These are phyloP conservation scores for Troglohyphantes excavatus DNA, from an alignment of 2,888 invertebrate genomes.

Conservation along the genomic window DNA sequence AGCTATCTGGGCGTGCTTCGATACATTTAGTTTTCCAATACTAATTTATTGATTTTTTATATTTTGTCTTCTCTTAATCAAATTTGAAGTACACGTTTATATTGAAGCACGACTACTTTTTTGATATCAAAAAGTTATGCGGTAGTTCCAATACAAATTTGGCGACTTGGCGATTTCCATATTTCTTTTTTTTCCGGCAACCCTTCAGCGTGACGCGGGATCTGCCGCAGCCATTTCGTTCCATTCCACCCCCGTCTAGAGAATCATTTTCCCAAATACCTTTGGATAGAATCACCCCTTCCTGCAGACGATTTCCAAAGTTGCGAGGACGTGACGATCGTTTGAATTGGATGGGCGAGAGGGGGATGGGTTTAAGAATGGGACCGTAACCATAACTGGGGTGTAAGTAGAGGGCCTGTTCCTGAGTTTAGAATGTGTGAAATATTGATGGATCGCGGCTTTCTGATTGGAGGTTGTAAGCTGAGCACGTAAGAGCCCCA, in stretches of 20 bases:
- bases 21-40: too few species aligned
- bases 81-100: too few species aligned
- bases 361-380: background rate
- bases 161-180: too few species aligned
- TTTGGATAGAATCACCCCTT: constrained; percentile 13
- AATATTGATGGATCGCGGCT: background rate
- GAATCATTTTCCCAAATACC: constrained; percentile 17
- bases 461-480: background rate
- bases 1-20: too few species aligned
- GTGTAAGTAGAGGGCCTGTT: too few species aligned
- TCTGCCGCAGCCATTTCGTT: constrained; percentile 59
- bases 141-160: too few species aligned
- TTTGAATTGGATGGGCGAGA: background rate
- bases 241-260: background rate
- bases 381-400: background rate
- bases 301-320: background rate
- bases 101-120: too few species aligned
- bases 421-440: background rate
- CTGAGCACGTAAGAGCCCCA: too few species aligned
- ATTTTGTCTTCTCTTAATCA: too few species aligned
- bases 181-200: too few species aligned
- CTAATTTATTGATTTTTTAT: too few species aligned
- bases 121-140: too few species aligned
- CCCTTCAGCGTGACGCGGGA: constrained; percentile 20
- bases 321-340: background rate